Evolutionary conservation across 2,888 invertebrate genomes (phyloP), one percentile per base, ranked within the genome.

Genomic region (Neoaliturus tenellus): DNA sequence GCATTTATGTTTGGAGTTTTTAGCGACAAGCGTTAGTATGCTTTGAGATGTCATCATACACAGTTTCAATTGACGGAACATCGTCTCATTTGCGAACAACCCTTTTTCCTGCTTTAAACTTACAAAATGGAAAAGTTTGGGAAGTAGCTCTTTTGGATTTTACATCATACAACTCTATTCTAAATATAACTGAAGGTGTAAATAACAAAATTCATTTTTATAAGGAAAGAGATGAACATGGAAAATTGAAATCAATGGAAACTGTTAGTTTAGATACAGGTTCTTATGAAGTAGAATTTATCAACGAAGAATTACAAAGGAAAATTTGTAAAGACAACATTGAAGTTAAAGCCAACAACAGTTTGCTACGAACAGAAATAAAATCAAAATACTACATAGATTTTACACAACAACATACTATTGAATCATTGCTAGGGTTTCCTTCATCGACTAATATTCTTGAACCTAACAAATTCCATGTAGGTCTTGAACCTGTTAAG

Each of bases 1-100:
- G 2, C 78, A 78, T 78, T 78, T 78, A 48, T 78, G 78, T 80
- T 80, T 80, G 33, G 55, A 80, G 1, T 80, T 80, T 80, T 28
- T 80, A 23, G 25, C 20, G 12, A 44, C 23, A 48, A 44, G 48
- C n/a, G 23, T 44, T 31, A 75, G 75, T 44, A 20, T 28, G 14
- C 28, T 62, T 25, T 48, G 51, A 78, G 25, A 75, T 75, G 44
- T 75, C 75, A 2, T 75, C 75, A 14, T 75, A 75, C 17, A 75
- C 44, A 35, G 75, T 75, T 2, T 75, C 44, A 41, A 28, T 75
- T 10, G 44, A 25, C 17, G 44, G 75, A 4, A 31, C 3, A 5
- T 41, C 41, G 20, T 75, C 44, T n/a, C 41, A 12, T 41, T 25
- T 75, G 41, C n/a, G 48, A 8, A 41, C 23, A 23, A n/a, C 17